phyloP scores from a whole-genome alignment of 2,888 invertebrate species.

The Brassicogethes aeneus region DNA sequence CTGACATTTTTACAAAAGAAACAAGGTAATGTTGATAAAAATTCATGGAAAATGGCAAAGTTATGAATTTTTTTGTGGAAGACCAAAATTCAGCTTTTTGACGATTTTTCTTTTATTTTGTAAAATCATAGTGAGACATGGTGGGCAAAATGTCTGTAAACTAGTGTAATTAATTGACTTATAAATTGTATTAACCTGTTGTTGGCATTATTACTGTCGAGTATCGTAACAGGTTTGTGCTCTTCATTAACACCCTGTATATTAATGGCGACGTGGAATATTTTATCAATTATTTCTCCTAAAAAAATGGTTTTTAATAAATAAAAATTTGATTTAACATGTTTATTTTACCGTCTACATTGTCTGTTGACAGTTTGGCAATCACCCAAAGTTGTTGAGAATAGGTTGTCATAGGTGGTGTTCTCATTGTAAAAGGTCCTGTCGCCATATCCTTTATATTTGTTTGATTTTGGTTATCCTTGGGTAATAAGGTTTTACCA shows the following conservation, averaged over 20 bases:
- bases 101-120: too few relatives aligned
- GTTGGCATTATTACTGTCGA: conserved; percentile 55
- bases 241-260: conserved; percentile 74
- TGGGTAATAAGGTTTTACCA: conserved; percentile 46
- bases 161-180: not conserved
- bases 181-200: conserved; percentile 48
- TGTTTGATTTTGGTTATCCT: conserved; percentile 39
- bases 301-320: conserved; percentile 30
- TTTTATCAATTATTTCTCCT: conserved; percentile 88
- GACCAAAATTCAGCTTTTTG: too few relatives aligned
- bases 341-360: conserved; percentile 61
- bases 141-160: too few relatives aligned
- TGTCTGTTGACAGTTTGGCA: conserved; percentile 73
- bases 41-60: too few relatives aligned
- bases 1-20: too few relatives aligned
- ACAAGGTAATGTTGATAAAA: too few relatives aligned
- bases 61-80: too few relatives aligned
- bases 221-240: conserved; percentile 58
- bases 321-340: not conserved
- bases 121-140: too few relatives aligned
- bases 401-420: conserved; percentile 78
- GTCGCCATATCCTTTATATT: conserved; percentile 52
- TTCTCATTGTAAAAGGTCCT: conserved; percentile 80
- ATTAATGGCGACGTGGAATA: conserved; percentile 76
- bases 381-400: conserved; percentile 92